Evolutionary conservation across 2,113 vertebrate species (phyloP), one percentile per base, ranked within the genome.

Genomic region (Xenopus borealis): DNA sequence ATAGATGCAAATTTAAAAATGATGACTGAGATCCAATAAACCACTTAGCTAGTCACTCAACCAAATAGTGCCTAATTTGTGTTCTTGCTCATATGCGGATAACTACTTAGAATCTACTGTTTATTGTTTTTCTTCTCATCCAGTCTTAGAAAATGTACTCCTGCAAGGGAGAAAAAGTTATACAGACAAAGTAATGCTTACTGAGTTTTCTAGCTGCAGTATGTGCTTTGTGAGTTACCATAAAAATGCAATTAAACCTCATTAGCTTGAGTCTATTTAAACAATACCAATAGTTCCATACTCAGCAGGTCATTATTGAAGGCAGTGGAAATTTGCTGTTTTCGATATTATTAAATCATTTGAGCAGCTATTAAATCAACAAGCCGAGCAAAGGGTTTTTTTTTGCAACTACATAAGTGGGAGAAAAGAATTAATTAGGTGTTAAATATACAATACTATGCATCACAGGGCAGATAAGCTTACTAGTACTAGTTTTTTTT

Each of bases 41-140:
- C 62, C 59, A 77, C 74, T 77, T 77, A 63, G 47, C 74, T 77
- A 67, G 58, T 77, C 74, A 55, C 73, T 76, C 73, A 70, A 66
- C 74, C 74, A 77, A 57, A 63, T 64, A 64, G 74, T 69, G 30
- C 66, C 68, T 77, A 70, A 77, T 77, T 77, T 77, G 70, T 30
- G 59, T 77, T 76, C 74, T 69, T 64, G 66, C 61, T 70, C 67
- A 64, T 70, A 77, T 55, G 69, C 30, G 74, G 67, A 69, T 70
- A 77, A 62, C 50, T 62, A 64, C 61, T 77, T 57, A 52, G 18
- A 40, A 63, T 62, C 46, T 63, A 12, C 61, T 70, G 73, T 30
- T 70, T 70, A 77, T 64, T 18, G 58, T 63, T 53, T 69, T 61
- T 27, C 50, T 50, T 30, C 55, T 77, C n/a, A n/a, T 69, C 20